These are phyloP conservation scores for Gibbula magus DNA, from an alignment of 2,888 invertebrate genomes.

Conservation along the genomic window DNA sequence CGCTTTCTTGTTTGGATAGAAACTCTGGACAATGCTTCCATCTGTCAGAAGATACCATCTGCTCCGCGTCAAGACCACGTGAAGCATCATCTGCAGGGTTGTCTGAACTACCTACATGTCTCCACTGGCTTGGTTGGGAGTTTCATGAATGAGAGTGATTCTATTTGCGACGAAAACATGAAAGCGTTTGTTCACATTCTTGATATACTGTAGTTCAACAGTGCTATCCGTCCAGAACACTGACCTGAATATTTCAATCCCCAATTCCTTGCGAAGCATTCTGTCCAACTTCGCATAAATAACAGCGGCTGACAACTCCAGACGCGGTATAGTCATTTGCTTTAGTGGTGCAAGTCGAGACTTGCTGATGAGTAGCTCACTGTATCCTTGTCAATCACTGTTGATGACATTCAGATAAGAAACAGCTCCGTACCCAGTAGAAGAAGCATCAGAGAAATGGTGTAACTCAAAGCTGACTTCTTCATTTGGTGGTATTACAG, in stretches of 20 bases:
- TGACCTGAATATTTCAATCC: not conserved
- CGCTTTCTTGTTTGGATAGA: not conserved
- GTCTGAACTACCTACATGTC: not conserved
- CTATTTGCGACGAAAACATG: not conserved
- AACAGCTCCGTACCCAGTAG: not conserved
- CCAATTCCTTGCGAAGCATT: not conserved
- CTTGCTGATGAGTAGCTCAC: not conserved
- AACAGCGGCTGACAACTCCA: not conserved
- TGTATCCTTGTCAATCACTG: not conserved
- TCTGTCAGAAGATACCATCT: not conserved
- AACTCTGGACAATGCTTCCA: not conserved
- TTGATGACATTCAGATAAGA: not conserved
- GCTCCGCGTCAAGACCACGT: not conserved
- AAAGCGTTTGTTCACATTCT: not conserved
- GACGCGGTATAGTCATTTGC: not conserved
- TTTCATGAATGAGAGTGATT: not conserved
- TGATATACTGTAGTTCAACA: not conserved
- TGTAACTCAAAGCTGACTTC: too few species aligned
- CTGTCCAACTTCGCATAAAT: not conserved
- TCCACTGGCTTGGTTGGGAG: not conserved
- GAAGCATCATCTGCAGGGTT: not conserved
- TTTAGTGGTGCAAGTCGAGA: not conserved
- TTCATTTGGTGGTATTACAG: too few species aligned
- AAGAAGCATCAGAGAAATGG: not conserved
- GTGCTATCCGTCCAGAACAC: not conserved